Percentiles rank a stretch among this genome's conserved stretches.
phyloP scores from a whole-genome alignment of 2,888 invertebrate genomes.

The Lapara coniferarum region DNA sequence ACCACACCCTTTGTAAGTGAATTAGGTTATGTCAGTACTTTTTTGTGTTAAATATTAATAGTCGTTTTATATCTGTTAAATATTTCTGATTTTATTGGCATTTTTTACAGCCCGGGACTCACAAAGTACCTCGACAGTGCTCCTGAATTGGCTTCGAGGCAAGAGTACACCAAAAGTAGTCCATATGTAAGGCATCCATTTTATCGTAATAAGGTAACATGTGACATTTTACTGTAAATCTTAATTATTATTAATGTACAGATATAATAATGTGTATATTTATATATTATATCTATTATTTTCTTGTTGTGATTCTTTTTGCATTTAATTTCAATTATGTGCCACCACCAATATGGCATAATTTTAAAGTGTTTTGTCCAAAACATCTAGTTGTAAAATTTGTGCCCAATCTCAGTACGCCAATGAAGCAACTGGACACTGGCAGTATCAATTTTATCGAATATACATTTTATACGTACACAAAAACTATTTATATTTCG shows the following conservation, averaged over 20 bases:
- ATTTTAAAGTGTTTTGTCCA: slow-evolving; percentile 58
- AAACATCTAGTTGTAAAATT: slow-evolving; percentile 58
- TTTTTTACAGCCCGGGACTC: slow-evolving; percentile 87
- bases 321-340: slow-evolving; percentile 43
- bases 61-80: background rate
- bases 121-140: slow-evolving; percentile 90
- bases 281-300: slow-evolving; percentile 34
- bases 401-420: slow-evolving; percentile 50
- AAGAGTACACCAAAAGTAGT: slow-evolving; percentile 87
- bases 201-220: slow-evolving; percentile 18
- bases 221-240: slow-evolving; percentile 12
- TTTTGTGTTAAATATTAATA: background rate
- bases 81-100: background rate
- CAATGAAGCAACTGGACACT: slow-evolving; percentile 38
- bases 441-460: slow-evolving; percentile 11
- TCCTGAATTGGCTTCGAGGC: slow-evolving; percentile 92
- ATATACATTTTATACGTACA: background rate
- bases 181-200: slow-evolving; percentile 64
- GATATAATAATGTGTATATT: slow-evolving; percentile 28
- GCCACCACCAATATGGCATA: slow-evolving; percentile 56
- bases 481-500: too few species aligned
- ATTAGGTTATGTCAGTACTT: background rate
- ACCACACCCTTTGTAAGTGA: slow-evolving; percentile 89
- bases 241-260: slow-evolving; percentile 13
- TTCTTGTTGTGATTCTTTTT: slow-evolving; percentile 31